Percentiles rank a stretch among this genome's conserved stretches.
Evolutionary conservation across 2,888 invertebrate genomes (phyloP).

Genomic region (Neria commutata): DNA sequence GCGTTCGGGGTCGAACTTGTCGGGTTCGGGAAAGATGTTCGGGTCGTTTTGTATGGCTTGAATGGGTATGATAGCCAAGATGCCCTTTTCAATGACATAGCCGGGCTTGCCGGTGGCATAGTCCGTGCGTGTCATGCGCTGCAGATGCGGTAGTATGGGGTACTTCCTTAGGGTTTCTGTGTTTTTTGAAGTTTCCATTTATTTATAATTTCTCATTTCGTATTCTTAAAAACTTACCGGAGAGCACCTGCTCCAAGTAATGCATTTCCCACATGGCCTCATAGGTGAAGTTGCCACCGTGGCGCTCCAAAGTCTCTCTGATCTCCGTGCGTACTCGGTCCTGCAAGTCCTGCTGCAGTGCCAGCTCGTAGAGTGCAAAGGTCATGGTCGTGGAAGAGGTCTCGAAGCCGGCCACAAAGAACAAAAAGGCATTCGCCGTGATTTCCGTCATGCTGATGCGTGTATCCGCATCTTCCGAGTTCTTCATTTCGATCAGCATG

Average conservation of each 20-base stretch:
- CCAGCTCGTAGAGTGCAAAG: constrained; percentile 63
- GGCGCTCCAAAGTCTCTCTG: constrained; percentile 48
- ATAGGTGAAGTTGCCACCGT: constrained; percentile 59
- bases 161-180: constrained; percentile 61
- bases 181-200: constrained; percentile 35
- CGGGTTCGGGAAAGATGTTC: constrained; percentile 62
- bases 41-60: constrained; percentile 65
- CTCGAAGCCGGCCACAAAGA: constrained; percentile 65
- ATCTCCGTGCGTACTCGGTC: constrained; percentile 61
- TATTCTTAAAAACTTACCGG: constrained; percentile 49
- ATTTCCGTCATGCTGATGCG: constrained; percentile 59
- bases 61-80: constrained; percentile 31
- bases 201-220: constrained; percentile 29
- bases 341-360: constrained; percentile 63
- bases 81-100: not conserved
- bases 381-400: constrained; percentile 63
- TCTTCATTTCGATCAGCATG: constrained; percentile 58
- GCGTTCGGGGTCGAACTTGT: constrained; percentile 67
- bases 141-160: not conserved
- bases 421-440: constrained; percentile 64
- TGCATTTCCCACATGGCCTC: constrained; percentile 56
- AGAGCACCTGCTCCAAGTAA: constrained; percentile 63
- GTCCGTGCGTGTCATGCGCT: not conserved
- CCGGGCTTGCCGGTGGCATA: not conserved
- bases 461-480: constrained; percentile 18